phyloP scores from a whole-genome alignment of 2,113 vertebrate genomes.

The Nansenia antarctica region DNA sequence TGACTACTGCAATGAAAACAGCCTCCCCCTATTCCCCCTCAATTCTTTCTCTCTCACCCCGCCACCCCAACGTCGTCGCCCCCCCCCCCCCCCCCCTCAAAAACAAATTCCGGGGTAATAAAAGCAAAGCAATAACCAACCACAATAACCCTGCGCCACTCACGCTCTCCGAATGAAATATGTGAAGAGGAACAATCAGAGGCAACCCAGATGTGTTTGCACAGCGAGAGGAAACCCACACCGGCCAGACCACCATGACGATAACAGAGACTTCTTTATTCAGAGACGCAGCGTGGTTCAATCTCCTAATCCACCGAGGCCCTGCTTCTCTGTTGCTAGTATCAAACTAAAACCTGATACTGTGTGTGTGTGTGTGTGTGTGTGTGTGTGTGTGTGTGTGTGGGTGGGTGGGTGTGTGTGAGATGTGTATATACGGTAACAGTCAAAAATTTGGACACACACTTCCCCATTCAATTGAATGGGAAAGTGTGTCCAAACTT shows the following conservation, averaged over 20 bases:
- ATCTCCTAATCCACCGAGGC: constrained; percentile 67
- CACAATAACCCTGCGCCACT: constrained; percentile 65
- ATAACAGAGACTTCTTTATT: constrained; percentile 60
- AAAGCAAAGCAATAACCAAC: constrained; percentile 73
- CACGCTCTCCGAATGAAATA: constrained; percentile 66
- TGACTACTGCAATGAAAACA: constrained; percentile 52
- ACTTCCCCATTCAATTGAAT: too few relatives aligned
- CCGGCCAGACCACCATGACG: constrained; percentile 37
- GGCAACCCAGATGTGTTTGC: constrained; percentile 62
- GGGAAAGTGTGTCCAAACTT: too few relatives aligned
- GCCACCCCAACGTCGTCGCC: neutral
- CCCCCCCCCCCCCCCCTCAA: constrained; percentile 29
- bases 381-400: too few relatives aligned
- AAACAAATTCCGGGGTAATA: constrained; percentile 74
- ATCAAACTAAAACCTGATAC: too few relatives aligned
- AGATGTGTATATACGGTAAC: too few relatives aligned
- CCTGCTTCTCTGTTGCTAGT: too few relatives aligned
- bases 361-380: too few relatives aligned
- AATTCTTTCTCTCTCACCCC: constrained; percentile 6
- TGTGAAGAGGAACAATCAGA: constrained; percentile 55
- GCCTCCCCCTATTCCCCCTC: constrained; percentile 19
- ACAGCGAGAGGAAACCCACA: constrained; percentile 68
- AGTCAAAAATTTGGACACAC: too few relatives aligned
- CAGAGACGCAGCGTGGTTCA: constrained; percentile 43
- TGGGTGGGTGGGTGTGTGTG: too few relatives aligned